Conservation (phyloP, 2,113 vertebrate species). For the Istiophorus platypterus region DNA sequence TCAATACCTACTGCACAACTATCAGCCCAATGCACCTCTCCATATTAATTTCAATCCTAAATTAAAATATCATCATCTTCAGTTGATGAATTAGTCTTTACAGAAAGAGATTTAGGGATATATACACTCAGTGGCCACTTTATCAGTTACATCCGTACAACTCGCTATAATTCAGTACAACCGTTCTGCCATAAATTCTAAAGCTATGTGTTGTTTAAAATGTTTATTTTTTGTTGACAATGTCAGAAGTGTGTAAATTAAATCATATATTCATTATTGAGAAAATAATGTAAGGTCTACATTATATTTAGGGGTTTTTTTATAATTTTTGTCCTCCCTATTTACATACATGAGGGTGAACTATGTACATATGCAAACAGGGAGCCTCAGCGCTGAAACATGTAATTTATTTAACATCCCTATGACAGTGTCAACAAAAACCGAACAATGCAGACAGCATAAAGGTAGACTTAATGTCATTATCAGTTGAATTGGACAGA, state of each 20-base stretch:
- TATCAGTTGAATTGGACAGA: background rate
- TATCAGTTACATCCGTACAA: background rate
- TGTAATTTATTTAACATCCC: background rate
- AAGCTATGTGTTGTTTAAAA: background rate
- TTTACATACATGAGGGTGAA: background rate
- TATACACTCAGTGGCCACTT: background rate
- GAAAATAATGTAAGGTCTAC: background rate
- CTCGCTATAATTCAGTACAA: background rate
- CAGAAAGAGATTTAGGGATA: background rate
- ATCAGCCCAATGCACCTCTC: background rate
- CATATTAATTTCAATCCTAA: slow-evolving; percentile 4
- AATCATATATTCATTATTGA: background rate
- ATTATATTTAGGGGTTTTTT: background rate
- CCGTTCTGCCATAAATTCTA: background rate
- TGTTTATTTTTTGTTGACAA: background rate
- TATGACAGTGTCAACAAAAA: background rate
- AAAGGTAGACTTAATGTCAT: background rate
- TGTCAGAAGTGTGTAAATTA: background rate
- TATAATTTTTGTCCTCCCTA: background rate
- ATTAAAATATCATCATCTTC: slow-evolving; percentile 26
- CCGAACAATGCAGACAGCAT: background rate
- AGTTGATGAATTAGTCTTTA: background rate
- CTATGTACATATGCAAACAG: background rate
- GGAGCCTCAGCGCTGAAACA: background rate
- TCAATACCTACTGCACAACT: background rate